A percentile compares a stretch with the other conserved stretches of the same genome.
Conservation (phyloP, 2,113 vertebrate genomes). For the Corythoichthys intestinalis region DNA sequence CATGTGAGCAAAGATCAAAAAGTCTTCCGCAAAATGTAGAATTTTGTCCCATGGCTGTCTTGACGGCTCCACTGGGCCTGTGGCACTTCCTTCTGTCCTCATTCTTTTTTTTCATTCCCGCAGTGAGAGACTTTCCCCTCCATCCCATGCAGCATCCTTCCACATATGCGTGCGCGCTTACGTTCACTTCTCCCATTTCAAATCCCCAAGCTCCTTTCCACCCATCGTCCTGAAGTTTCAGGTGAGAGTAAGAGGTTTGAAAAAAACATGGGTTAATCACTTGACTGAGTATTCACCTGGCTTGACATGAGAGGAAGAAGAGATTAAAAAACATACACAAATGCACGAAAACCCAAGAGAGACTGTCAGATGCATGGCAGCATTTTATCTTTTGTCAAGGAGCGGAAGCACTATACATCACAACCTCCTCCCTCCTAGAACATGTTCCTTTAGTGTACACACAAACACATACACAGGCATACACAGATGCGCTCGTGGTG, state of each 20-base stretch:
- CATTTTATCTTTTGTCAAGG: slow-evolving; percentile 42
- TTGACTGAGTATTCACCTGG: slow-evolving; percentile 53
- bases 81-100: slow-evolving; percentile 50
- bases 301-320: slow-evolving; percentile 48
- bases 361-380: slow-evolving; percentile 42
- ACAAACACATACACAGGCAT: slow-evolving; percentile 35
- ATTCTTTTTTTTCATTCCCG: slow-evolving; percentile 22
- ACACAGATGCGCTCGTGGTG: slow-evolving; percentile 66
- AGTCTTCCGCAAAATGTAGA: slow-evolving; percentile 26
- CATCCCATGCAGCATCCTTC: slow-evolving; percentile 25
- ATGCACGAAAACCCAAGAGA: slow-evolving; percentile 44
- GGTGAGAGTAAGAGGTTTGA: slow-evolving; percentile 28
- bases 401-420: slow-evolving; percentile 14
- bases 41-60: slow-evolving; percentile 30
- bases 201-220: slow-evolving; percentile 20
- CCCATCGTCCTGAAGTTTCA: slow-evolving; percentile 17
- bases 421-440: slow-evolving; percentile 23
- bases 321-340: slow-evolving; percentile 48
- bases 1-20: slow-evolving; percentile 27
- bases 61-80: slow-evolving; percentile 40
- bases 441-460: slow-evolving; percentile 34
- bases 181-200: slow-evolving; percentile 16
- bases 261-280: slow-evolving; percentile 37
- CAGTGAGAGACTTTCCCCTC: slow-evolving; percentile 44
- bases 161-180: slow-evolving; percentile 40